A percentile compares a stretch with the other conserved stretches of the same genome.
phyloP scores from a whole-genome alignment of 2,888 invertebrate species.

The Heliconius sara region DNA sequence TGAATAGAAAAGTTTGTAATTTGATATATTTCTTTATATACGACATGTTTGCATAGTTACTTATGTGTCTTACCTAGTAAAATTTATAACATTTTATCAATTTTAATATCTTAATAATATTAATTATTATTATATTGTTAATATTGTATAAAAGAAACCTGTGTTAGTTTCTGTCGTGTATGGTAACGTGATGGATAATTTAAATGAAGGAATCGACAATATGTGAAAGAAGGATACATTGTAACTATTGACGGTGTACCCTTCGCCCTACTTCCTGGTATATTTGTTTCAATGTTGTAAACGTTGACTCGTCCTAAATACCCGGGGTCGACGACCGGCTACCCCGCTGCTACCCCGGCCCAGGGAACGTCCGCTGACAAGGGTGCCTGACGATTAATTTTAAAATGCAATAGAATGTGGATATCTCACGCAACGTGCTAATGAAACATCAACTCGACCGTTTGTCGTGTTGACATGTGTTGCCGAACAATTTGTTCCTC shows the following conservation, averaged over 20 bases:
- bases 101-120: no score
- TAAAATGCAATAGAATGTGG: slow-evolving; percentile 75
- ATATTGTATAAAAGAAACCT: neutral
- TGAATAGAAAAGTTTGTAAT: no score
- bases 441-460: slow-evolving; percentile 38
- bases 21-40: no score
- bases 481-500: slow-evolving; percentile 27
- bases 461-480: slow-evolving; percentile 34
- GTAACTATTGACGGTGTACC: slow-evolving; percentile 52
- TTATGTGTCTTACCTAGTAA: neutral
- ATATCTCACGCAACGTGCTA: slow-evolving; percentile 64
- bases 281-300: slow-evolving; percentile 68
- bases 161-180: neutral
- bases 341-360: slow-evolving; percentile 54
- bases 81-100: no score
- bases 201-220: slow-evolving; percentile 50
- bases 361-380: slow-evolving; percentile 64
- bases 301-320: slow-evolving; percentile 75
- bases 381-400: slow-evolving; percentile 77
- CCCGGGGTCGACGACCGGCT: slow-evolving; percentile 73
- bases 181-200: slow-evolving; percentile 36
- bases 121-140: neutral
- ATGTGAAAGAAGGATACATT: slow-evolving; percentile 56
- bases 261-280: slow-evolving; percentile 68
- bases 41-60: neutral